Percentiles rank a stretch among this genome's conserved stretches.
These are phyloP conservation scores for Pampusana beccarii DNA, from an alignment of 2,113 vertebrate genomes.

Conservation along the genomic window DNA sequence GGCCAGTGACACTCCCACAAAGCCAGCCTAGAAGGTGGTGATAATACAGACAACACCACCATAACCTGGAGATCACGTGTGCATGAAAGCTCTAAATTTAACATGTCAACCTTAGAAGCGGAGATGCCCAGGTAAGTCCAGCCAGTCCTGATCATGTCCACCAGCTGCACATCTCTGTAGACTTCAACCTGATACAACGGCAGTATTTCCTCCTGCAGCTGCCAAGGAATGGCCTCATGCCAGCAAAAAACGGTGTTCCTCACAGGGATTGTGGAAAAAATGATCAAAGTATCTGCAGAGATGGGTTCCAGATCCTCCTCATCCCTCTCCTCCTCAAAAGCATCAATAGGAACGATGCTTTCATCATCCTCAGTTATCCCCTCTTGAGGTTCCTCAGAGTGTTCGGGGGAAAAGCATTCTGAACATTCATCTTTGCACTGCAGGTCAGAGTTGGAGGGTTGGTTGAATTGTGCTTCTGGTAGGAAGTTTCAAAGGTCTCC, in stretches of 20 bases:
- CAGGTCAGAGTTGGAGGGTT: not conserved
- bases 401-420: not conserved
- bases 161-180: not conserved
- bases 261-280: not conserved
- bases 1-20: not conserved
- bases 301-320: not conserved
- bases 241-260: not conserved
- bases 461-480: not conserved
- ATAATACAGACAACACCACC: not conserved
- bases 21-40: not conserved
- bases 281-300: not conserved
- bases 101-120: fast-evolving
- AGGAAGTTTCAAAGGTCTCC: not conserved
- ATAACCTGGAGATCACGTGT: not conserved
- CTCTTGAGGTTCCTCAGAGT: not conserved
- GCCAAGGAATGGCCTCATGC: not conserved
- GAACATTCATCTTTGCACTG: not conserved
- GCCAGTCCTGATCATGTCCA: not conserved
- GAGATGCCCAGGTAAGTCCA: not conserved
- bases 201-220: not conserved
- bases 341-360: not conserved
- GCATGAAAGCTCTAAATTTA: not conserved
- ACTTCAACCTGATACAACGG: not conserved
- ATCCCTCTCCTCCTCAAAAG: not conserved
- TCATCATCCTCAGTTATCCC: not conserved